A percentile compares a stretch with the other conserved stretches of the same genome.
These are phyloP conservation scores for Nomada fucata DNA, from an alignment of 2,888 invertebrate species.

Conservation along the genomic window DNA sequence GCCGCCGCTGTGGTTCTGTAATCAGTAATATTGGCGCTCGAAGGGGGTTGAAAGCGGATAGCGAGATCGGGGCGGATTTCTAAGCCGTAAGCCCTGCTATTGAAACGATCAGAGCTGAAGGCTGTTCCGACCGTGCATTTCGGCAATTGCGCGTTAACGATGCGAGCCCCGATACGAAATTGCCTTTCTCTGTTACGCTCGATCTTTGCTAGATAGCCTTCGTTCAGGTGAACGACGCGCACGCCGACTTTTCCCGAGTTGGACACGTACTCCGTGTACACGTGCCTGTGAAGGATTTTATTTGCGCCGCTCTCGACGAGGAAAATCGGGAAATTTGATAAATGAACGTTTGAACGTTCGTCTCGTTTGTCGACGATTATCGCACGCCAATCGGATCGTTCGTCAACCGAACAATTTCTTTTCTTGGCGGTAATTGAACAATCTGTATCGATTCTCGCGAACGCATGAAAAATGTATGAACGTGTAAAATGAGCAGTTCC, in stretches of 20 bases:
- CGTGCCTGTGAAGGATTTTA: too few relatives aligned
- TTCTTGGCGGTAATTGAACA: too few relatives aligned
- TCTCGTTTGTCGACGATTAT: too few relatives aligned
- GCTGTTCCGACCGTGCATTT: conserved; percentile 55
- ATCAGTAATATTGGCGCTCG: conserved; percentile 80
- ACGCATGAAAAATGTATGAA: not conserved
- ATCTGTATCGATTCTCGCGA: not conserved
- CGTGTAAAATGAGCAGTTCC: too few relatives aligned
- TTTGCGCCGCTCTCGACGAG: too few relatives aligned
- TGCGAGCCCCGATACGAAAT: conserved; percentile 42
- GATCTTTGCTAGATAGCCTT: conserved; percentile 18
- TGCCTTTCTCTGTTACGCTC: conserved; percentile 38
- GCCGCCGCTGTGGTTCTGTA: conserved; percentile 79
- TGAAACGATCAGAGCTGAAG: conserved; percentile 71
- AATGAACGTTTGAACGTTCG: too few relatives aligned
- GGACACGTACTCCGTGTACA: not conserved
- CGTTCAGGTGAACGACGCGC: not conserved
- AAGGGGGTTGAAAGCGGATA: conserved; percentile 76
- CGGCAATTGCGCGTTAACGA: conserved; percentile 68
- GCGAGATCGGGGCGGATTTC: conserved; percentile 69
- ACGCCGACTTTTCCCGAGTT: not conserved
- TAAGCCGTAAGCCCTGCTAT: conserved; percentile 71
- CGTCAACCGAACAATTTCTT: too few relatives aligned
- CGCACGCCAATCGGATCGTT: too few relatives aligned
- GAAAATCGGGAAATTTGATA: too few relatives aligned